Evolutionary conservation across 2,797 vertebrate genomes (phyloP), one percentile per base, ranked within the genome.

Genomic region (Mycteria americana): DNA sequence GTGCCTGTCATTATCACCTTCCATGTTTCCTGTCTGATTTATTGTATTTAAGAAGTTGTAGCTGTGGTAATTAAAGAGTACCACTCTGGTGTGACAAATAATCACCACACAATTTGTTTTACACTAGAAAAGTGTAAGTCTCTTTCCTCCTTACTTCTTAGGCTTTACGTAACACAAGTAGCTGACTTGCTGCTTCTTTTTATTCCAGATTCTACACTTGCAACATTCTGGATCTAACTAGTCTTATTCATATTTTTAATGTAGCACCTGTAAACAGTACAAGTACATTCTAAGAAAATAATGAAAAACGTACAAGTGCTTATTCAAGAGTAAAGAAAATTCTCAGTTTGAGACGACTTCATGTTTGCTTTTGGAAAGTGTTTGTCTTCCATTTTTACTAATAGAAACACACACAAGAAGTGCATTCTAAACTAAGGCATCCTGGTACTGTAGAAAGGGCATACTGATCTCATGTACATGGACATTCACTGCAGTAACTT

Each of bases 31-130:
- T 46, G 31, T 62, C 80, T 65, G 68, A 85, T 94, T 85, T 59
- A 89, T 67, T 85, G 65, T 65, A 78, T 85, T 83, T 75, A 68
- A 79, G 89, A 78, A 91, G 45, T 60, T 74, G 54, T 81, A 83
- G 72, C 81, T 91, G 50, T 45, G 67, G 63, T 87, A 93, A 90
- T 82, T 92, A 94, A 89, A 65, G 39, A 91, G 28, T 39, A 85
- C 27, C 68, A 22, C 56, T 87, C 76, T 60, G 69, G 41, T 70
- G 59, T 16, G 60, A 88, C 8, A 8, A 94, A 94, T 80, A 92
- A 90, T 50, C 63, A 50, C 51, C 48, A 74, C 33, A 82, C 41
- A 27, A 57, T 51, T 85, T 5, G 0, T 31, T n/a, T 31, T 70
- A 62, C 54, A 23, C 45, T 13, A 12, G 21, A 30, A 45, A 62